Percentiles rank a stretch among this genome's conserved stretches.
These are phyloP conservation scores for Zaprionus africanus DNA, from an alignment of 1,140 invertebrate species.

Conservation along the genomic window DNA sequence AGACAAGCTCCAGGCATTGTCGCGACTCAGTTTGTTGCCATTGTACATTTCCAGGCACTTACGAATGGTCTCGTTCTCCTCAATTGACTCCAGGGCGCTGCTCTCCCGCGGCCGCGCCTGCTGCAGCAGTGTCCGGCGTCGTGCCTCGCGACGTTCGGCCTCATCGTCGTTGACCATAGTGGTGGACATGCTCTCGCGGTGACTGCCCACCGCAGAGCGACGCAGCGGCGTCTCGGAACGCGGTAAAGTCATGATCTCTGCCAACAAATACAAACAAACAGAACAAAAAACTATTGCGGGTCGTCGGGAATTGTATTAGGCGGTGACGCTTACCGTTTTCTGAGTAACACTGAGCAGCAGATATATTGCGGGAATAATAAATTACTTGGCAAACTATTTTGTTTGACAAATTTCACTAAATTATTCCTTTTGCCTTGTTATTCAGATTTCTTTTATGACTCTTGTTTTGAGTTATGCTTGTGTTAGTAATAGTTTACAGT, in stretches of 20 bases:
- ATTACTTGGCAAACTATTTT: not conserved
- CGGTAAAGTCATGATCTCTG: slow-evolving; percentile 60
- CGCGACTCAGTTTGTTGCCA: slow-evolving; percentile 88
- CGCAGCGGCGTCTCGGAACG: slow-evolving; percentile 75
- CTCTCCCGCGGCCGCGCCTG: slow-evolving; percentile 36
- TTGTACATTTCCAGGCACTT: slow-evolving; percentile 79
- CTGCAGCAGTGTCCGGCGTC: slow-evolving; percentile 66
- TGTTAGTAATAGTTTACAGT: slow-evolving; percentile 78
- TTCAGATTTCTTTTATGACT: slow-evolving; percentile 45
- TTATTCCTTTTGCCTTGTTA: slow-evolving; percentile 39
- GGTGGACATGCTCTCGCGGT: slow-evolving; percentile 52
- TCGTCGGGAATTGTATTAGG: not conserved
- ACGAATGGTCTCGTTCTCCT: slow-evolving; percentile 75
- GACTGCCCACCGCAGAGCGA: slow-evolving; percentile 76
- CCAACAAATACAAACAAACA: slow-evolving; percentile 10
- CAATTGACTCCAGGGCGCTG: slow-evolving; percentile 55
- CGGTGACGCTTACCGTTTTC: slow-evolving; percentile 13
- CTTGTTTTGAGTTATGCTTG: slow-evolving; percentile 46
- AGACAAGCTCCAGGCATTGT: slow-evolving; percentile 90
- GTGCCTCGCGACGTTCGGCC: slow-evolving; percentile 73
- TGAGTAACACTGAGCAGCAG: slow-evolving; percentile 22
- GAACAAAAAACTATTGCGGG: slow-evolving; percentile 12
- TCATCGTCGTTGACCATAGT: slow-evolving; percentile 78
- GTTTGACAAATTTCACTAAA: slow-evolving; percentile 25
- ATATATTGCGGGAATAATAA: not conserved